Evolutionary conservation across 2,888 invertebrate species (phyloP), one percentile per base, ranked within the genome.

Genomic region (Gymnosoma rotundatum): DNA sequence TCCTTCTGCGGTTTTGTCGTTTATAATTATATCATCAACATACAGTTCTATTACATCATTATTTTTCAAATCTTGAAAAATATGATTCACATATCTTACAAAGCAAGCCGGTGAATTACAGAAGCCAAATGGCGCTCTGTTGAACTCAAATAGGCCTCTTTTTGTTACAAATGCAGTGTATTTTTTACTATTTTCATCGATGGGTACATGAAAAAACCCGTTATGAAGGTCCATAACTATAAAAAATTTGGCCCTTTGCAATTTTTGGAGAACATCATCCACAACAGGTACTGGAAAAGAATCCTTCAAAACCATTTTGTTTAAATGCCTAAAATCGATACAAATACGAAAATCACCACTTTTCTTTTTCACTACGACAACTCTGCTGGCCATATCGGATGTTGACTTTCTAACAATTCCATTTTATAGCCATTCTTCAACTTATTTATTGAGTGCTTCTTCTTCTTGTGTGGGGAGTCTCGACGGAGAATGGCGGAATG

Each of bases 361-460:
- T n/a, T n/a, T n/a, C n/a, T n/a, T n/a, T n/a, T n/a, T n/a, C n/a
- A n/a, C n/a, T n/a, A n/a, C n/a, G n/a, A n/a, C n/a, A n/a, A n/a
- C n/a, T n/a, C n/a, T n/a, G n/a, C n/a, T n/a, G n/a, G n/a, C n/a
- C n/a, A n/a, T n/a, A n/a, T n/a, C n/a, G n/a, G n/a, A n/a, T 21
- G 64, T 66, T 45, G 66, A 66, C 32, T 66, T 50, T 32, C 67
- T 67, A 36, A 67, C 52, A 18, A 67, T 67, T 14, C 36, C 52
- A 32, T 32, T 18, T 52, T 18, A 12, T 20, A 52, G 18, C 52
- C 52, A 54, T 36, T 54, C 67, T 52, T 52, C 67, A 14, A 67
- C 52, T 20, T 67, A 20, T 0, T 0, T 7, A 18, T 67, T 67
- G 18, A 67, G 18, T n/a, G 20, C 52, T 52, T 52, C 36, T 38